Evolutionary conservation across 2,888 invertebrate genomes (phyloP).

Genomic region (Drosophila fungiperda): DNA sequence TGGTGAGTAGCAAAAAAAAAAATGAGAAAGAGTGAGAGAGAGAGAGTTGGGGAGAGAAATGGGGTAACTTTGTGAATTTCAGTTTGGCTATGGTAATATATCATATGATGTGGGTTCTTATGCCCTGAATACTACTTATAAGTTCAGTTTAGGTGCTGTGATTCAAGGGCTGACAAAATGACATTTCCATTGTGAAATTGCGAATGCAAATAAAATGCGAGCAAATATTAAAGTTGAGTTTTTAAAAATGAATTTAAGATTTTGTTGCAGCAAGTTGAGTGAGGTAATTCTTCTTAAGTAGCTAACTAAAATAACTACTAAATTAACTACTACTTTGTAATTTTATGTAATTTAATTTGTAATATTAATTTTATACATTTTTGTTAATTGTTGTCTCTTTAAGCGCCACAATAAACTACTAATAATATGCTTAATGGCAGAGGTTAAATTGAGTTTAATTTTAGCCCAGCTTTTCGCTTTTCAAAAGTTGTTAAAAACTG

Average conservation of each 20-base stretch:
- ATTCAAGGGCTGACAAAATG: conserved; percentile 10
- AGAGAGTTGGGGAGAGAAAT: not conserved
- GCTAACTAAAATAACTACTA: no score
- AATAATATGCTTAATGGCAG: not conserved
- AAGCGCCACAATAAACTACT: not conserved
- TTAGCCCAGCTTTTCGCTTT: not conserved
- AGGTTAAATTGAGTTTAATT: not conserved
- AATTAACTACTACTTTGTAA: no score
- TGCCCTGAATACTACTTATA: conserved; percentile 38
- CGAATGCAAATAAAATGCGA: conserved; percentile 1
- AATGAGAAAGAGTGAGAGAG: no score
- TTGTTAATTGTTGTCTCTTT: not conserved
- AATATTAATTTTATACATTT: not conserved
- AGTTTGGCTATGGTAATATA: conserved; percentile 57
- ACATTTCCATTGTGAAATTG: conserved; percentile 18
- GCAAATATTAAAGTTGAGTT: not conserved
- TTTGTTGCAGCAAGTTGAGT: not conserved
- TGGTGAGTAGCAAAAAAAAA: conserved; percentile 21
- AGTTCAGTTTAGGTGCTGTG: conserved; percentile 46
- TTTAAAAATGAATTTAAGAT: not conserved
- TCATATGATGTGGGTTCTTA: conserved; percentile 47
- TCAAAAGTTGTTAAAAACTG: not conserved
- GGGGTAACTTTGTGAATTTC: conserved; percentile 50
- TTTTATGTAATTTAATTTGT: no score
- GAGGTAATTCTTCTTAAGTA: not conserved